A percentile compares a stretch with the other conserved stretches of the same genome.
Conservation (phyloP, 2,113 vertebrate genomes). For the Chionomys nivalis region DNA sequence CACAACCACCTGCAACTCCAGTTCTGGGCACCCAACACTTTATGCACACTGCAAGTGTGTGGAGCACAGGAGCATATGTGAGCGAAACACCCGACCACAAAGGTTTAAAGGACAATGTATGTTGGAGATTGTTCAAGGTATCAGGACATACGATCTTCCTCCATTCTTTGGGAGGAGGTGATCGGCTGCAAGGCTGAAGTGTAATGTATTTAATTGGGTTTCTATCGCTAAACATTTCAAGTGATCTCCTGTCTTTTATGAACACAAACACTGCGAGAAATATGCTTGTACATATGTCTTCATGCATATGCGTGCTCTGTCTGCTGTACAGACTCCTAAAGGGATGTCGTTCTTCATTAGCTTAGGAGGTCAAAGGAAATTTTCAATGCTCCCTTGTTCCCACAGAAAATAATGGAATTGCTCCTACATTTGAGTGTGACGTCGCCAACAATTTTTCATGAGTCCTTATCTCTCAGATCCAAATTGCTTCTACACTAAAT, state of each 20-base stretch:
- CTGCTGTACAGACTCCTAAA: slow-evolving; percentile 62
- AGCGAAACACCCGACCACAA: not conserved
- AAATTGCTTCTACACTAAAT: slow-evolving; percentile 1
- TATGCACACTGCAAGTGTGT: not conserved
- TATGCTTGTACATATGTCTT: slow-evolving; percentile 73
- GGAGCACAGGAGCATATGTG: not conserved
- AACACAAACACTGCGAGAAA: slow-evolving; percentile 72
- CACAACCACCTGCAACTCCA: not conserved
- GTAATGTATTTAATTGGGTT: slow-evolving; percentile 65
- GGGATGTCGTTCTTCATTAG: slow-evolving; percentile 41
- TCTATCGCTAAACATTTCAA: slow-evolving; percentile 75
- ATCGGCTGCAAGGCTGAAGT: slow-evolving; percentile 41
- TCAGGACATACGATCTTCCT: not conserved
- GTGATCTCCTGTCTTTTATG: slow-evolving; percentile 70
- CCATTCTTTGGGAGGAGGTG: slow-evolving; percentile 27
- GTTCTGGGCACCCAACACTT: not conserved
- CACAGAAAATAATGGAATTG: not conserved
- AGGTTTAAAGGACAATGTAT: not conserved
- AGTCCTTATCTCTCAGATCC: not conserved
- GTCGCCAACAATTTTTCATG: not conserved
- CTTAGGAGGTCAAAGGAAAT: slow-evolving; percentile 38
- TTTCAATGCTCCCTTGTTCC: not conserved
- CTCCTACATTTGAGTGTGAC: not conserved
- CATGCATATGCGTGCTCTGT: slow-evolving; percentile 50
- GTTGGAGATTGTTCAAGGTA: not conserved